phyloP scores from a whole-genome alignment of 2,797 vertebrate genomes.

The Sarcophilus harrisii region DNA sequence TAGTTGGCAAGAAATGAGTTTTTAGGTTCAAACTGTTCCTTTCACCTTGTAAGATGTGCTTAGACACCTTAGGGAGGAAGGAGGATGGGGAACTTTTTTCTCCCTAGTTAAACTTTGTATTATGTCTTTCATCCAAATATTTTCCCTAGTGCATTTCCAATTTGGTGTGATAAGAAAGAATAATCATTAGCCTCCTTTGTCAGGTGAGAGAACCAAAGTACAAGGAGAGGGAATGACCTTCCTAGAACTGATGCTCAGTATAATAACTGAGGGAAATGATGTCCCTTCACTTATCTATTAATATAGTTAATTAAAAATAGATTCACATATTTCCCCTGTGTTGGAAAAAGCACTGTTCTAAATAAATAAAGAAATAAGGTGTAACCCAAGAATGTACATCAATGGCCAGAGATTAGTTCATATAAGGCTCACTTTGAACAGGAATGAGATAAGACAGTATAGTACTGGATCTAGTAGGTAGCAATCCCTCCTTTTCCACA shows the following conservation, averaged over 20 bases:
- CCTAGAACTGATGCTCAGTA: neutral
- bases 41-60: neutral
- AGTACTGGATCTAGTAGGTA: neutral
- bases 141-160: constrained; percentile 4
- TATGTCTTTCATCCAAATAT: neutral
- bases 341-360: neutral
- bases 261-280: neutral
- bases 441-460: neutral
- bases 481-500: neutral
- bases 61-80: neutral
- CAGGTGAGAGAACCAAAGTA: neutral
- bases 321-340: neutral
- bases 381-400: neutral
- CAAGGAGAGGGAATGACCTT: neutral
- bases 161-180: neutral
- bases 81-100: neutral
- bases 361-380: neutral
- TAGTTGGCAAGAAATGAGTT: neutral
- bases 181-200: neutral
- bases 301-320: neutral
- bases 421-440: neutral
- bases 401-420: neutral
- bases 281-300: neutral
- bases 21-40: neutral
- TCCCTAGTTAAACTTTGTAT: neutral